Conservation (phyloP, 2,888 invertebrate species). For the Dynastes hyllus region DNA sequence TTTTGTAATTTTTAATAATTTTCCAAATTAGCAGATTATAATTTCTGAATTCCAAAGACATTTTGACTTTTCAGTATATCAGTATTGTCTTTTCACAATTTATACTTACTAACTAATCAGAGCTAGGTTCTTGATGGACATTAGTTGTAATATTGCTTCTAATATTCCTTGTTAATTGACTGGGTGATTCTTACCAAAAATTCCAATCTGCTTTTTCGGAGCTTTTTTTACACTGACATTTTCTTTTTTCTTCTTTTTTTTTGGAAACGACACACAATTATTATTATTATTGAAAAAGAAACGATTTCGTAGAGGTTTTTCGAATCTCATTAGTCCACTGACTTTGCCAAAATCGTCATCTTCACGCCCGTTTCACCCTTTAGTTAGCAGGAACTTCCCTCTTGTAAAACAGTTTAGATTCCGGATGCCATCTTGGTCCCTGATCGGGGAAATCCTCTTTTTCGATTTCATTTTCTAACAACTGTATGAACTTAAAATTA, state of each 20-base stretch:
- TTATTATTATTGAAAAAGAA: conserved; percentile 35
- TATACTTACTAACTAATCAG: too few relatives aligned
- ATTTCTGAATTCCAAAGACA: neutral
- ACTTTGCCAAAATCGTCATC: conserved; percentile 22
- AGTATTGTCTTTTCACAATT: too few relatives aligned
- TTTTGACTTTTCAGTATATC: neutral
- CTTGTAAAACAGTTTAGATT: conserved; percentile 67
- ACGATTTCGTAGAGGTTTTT: conserved; percentile 23
- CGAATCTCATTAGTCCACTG: neutral
- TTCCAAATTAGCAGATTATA: neutral
- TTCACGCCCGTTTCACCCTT: neutral
- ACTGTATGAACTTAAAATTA: conserved; percentile 56
- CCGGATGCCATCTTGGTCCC: conserved; percentile 67
- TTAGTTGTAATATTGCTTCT: too few relatives aligned
- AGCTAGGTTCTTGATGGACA: too few relatives aligned
- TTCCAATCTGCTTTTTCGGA: neutral
- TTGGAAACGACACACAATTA: conserved; percentile 24
- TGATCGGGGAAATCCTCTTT: conserved; percentile 66
- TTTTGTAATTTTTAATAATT: neutral
- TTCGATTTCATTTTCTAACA: conserved; percentile 67
- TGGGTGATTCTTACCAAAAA: neutral
- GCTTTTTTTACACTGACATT: neutral
- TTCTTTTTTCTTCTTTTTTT: conserved; percentile 12
- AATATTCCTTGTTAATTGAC: too few relatives aligned
- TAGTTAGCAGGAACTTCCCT: conserved; percentile 60